Percentiles rank a stretch among this genome's conserved stretches.
Conservation (phyloP, 2,113 vertebrate species). For the Empidonax traillii region DNA sequence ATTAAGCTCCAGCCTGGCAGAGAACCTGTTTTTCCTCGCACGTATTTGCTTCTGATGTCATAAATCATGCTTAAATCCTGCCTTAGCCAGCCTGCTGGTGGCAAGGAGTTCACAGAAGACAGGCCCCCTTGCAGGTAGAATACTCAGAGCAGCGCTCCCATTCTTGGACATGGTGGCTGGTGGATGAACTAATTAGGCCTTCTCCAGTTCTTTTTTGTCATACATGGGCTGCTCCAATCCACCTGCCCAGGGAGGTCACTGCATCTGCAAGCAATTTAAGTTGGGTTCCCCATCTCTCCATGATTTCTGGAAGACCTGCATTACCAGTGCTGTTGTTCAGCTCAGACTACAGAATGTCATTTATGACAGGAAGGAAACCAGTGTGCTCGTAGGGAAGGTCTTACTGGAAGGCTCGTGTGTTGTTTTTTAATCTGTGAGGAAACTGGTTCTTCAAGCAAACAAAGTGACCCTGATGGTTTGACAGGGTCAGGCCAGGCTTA, state of each 20-base stretch:
- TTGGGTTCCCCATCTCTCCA: not conserved
- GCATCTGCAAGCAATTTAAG: not conserved
- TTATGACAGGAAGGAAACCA: not conserved
- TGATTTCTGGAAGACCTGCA: not conserved
- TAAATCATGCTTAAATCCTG: not conserved
- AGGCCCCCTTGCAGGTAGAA: not conserved
- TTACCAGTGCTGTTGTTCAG: not conserved
- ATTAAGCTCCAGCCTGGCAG: not conserved
- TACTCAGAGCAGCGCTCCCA: not conserved
- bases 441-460: not conserved
- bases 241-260: not conserved
- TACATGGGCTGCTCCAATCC: not conserved
- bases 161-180: not conserved
- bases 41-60: not conserved
- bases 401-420: not conserved
- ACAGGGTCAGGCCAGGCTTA: constrained; percentile 2
- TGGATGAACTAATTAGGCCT: not conserved
- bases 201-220: not conserved
- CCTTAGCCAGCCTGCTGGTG: not conserved
- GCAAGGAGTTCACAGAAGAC: not conserved
- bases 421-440: not conserved
- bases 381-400: not conserved
- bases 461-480: not conserved
- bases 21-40: not conserved
- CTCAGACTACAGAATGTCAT: not conserved